Conservation (phyloP, 1,140 invertebrate genomes). For the Acromyrmex echinatior region DNA sequence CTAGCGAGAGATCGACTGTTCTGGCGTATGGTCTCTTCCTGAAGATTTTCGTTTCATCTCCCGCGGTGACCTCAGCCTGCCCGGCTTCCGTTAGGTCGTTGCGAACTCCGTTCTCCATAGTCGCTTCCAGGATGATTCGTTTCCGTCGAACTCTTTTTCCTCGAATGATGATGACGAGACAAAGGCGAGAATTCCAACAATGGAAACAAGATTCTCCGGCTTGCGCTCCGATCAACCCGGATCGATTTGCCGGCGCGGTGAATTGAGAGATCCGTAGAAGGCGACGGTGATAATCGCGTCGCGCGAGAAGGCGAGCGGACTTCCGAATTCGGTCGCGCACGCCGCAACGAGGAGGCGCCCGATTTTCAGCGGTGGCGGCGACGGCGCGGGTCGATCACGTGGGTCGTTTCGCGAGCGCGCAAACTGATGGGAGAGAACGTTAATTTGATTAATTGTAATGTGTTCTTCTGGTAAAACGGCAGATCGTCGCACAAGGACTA, state of each 20-base stretch:
- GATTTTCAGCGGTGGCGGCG: not conserved
- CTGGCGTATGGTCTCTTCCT: not conserved
- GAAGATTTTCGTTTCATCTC: not conserved
- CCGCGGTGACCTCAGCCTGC: not conserved
- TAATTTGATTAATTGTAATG: not conserved
- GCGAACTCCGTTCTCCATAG: conserved; percentile 52
- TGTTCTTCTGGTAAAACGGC: not conserved
- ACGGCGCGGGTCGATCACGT: conserved; percentile 20
- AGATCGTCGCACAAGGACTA: not conserved
- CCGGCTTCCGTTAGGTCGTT: not conserved
- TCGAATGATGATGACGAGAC: not conserved
- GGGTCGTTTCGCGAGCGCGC: conserved; percentile 11
- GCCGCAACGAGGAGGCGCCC: not conserved
- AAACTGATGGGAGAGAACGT: not conserved
- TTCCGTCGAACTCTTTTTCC: not conserved
- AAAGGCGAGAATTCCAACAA: not conserved
- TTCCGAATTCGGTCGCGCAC: conserved; percentile 42
- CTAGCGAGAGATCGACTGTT: conserved; percentile 44
- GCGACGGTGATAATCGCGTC: not conserved
- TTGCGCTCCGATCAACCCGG: not conserved
- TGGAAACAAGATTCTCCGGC: not conserved
- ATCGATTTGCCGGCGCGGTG: conserved; percentile 34
- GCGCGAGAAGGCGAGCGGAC: not conserved
- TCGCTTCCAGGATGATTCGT: not conserved
- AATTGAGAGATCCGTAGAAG: conserved; percentile 6